These are phyloP conservation scores for Philhelius pedissequus DNA, from an alignment of 2,888 invertebrate genomes.

Conservation along the genomic window DNA sequence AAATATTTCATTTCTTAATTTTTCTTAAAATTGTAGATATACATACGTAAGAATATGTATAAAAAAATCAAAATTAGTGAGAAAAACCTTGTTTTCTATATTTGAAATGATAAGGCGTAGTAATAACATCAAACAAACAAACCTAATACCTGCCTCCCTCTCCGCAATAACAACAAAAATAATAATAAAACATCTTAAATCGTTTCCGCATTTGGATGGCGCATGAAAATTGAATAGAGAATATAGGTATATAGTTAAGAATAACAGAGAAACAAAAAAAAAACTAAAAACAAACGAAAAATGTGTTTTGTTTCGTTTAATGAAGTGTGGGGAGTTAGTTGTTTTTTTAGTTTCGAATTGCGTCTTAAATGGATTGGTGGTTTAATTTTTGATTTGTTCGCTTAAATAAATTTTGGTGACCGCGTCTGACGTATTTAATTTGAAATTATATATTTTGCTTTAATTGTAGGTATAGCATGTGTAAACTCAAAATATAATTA, in stretches of 20 bases:
- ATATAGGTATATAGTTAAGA: slow-evolving; percentile 10
- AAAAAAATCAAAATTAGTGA: background rate
- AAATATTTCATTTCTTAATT: background rate
- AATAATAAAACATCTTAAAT: slow-evolving; percentile 68
- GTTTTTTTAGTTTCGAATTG: slow-evolving; percentile 64
- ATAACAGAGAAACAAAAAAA: slow-evolving; percentile 8
- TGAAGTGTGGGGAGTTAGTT: slow-evolving; percentile 55
- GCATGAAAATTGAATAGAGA: slow-evolving; percentile 60
- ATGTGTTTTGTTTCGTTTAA: slow-evolving; percentile 52
- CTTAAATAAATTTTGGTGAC: background rate
- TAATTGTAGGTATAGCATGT: too few relatives aligned
- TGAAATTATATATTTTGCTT: background rate
- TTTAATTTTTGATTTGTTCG: slow-evolving; percentile 42
- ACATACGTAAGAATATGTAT: background rate
- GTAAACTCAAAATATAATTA: background rate
- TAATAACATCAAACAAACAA: slow-evolving; percentile 52
- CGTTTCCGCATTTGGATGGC: slow-evolving; percentile 67
- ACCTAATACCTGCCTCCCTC: too few relatives aligned
- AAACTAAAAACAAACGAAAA: slow-evolving; percentile 28
- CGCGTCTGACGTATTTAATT: background rate
- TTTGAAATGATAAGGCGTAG: slow-evolving; percentile 66
- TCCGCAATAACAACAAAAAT: slow-evolving; percentile 34
- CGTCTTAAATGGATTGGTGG: slow-evolving; percentile 61
- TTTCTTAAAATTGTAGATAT: background rate
- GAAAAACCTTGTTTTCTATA: slow-evolving; percentile 61